Evolutionary conservation across 2,797 vertebrate species (phyloP).

Genomic region (Acanthurus lineatus): DNA sequence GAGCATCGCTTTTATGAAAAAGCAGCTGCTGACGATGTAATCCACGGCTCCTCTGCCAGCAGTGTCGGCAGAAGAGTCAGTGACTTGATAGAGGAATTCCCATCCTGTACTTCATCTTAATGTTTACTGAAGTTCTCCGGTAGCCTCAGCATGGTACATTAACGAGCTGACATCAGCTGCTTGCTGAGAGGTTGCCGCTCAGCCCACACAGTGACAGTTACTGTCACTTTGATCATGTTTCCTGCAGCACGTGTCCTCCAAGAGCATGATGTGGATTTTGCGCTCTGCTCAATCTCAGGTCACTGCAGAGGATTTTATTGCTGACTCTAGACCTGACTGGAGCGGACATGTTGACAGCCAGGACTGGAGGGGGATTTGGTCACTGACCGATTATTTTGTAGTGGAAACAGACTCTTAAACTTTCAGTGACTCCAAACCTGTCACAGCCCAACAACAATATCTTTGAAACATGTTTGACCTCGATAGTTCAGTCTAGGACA

Average conservation of each 20-base stretch:
- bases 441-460: background rate
- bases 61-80: too few relatives aligned
- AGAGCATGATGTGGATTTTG: conserved; percentile 13
- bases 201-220: conserved; percentile 11
- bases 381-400: conserved; percentile 9
- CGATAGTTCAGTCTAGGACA: background rate
- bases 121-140: background rate
- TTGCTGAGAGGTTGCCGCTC: conserved; percentile 33
- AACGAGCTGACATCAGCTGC: conserved; percentile 54
- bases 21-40: too few relatives aligned
- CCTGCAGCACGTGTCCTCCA: background rate
- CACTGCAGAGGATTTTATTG: conserved; percentile 15
- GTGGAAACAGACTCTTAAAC: background rate
- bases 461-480: background rate
- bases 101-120: background rate
- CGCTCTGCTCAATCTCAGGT: conserved; percentile 11
- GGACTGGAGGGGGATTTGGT: background rate
- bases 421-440: conserved; percentile 7
- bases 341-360: background rate
- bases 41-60: too few relatives aligned
- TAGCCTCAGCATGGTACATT: background rate
- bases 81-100: too few relatives aligned
- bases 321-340: conserved; percentile 34
- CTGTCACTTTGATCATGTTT: conserved; percentile 57
- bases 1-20: too few relatives aligned